A percentile compares a stretch with the other conserved stretches of the same genome.
These are phyloP conservation scores for Phenganax subtilis DNA, from an alignment of 92 coral and sea anemone genomes.

Conservation along the genomic window DNA sequence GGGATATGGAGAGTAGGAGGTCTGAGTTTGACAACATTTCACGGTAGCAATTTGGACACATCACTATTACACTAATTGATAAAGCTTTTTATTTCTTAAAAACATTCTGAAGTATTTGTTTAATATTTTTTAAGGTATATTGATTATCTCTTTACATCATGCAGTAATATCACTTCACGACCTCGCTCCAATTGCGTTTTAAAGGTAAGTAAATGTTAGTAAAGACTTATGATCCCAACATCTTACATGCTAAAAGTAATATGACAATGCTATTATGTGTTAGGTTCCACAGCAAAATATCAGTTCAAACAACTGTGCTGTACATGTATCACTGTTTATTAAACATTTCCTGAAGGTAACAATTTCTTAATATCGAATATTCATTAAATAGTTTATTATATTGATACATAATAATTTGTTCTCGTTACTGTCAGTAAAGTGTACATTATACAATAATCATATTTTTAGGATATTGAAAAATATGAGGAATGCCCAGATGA, in stretches of 20 bases:
- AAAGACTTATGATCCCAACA: neutral
- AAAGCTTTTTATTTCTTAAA: neutral
- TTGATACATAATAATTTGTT: neutral
- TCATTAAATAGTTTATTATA: no score
- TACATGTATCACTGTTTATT: slow-evolving; percentile 49
- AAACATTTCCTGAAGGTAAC: slow-evolving; percentile 55
- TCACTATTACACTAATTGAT: neutral
- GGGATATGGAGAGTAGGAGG: slow-evolving; percentile 14
- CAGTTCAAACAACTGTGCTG: slow-evolving; percentile 56
- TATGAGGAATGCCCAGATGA: slow-evolving; percentile 46
- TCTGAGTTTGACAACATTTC: slow-evolving; percentile 7
- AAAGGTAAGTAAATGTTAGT: neutral
- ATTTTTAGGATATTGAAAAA: slow-evolving; percentile 46
- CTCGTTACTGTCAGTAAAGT: neutral
- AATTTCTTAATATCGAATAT: neutral
- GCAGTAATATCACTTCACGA: neutral
- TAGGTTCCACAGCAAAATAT: slow-evolving; percentile 41
- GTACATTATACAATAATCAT: neutral
- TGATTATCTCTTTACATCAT: neutral
- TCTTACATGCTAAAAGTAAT: neutral
- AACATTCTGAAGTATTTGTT: neutral
- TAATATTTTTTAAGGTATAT: neutral
- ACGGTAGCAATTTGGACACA: neutral
- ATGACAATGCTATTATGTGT: neutral
- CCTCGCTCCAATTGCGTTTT: slow-evolving; percentile 1